phyloP scores from a whole-genome alignment of 1,140 invertebrate genomes.

The Liolophura sinensis region DNA sequence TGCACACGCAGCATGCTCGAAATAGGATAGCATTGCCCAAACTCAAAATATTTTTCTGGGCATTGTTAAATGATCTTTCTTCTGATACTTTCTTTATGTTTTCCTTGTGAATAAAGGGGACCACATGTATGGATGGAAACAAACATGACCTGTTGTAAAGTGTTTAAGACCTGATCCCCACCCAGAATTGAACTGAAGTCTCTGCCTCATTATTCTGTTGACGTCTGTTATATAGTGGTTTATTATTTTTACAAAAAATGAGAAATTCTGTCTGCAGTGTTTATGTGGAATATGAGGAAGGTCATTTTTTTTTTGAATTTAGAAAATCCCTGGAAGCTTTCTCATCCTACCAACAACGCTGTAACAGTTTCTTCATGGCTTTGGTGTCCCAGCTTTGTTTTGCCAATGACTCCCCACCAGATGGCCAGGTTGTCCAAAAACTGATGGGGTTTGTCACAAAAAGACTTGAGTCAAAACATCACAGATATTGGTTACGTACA shows the following conservation, averaged over 20 bases:
- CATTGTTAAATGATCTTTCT: too few species aligned
- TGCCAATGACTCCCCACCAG: conserved; percentile 33
- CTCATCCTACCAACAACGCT: conserved; percentile 25
- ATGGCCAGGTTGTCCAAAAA: conserved; percentile 31
- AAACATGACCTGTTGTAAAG: too few species aligned
- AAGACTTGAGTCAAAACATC: conserved; percentile 4
- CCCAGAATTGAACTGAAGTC: too few species aligned
- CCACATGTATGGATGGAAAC: too few species aligned
- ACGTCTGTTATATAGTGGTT: too few species aligned
- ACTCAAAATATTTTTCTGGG: too few species aligned
- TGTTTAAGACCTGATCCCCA: too few species aligned
- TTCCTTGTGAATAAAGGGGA: too few species aligned
- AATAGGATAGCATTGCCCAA: too few species aligned
- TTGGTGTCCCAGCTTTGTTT: conserved; percentile 47
- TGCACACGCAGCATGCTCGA: too few species aligned
- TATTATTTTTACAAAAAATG: not conserved
- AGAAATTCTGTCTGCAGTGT: not conserved
- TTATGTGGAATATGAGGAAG: not conserved
- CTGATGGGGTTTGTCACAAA: conserved; percentile 38
- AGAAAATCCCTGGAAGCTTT: not conserved
- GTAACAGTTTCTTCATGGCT: conserved; percentile 47
- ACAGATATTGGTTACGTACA: conserved; percentile 13
- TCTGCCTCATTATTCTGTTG: not conserved
- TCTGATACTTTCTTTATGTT: too few species aligned
- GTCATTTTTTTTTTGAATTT: conserved; percentile 17